Evolutionary conservation across 2,113 vertebrate genomes (phyloP).

Genomic region (Pelodiscus sinensis): DNA sequence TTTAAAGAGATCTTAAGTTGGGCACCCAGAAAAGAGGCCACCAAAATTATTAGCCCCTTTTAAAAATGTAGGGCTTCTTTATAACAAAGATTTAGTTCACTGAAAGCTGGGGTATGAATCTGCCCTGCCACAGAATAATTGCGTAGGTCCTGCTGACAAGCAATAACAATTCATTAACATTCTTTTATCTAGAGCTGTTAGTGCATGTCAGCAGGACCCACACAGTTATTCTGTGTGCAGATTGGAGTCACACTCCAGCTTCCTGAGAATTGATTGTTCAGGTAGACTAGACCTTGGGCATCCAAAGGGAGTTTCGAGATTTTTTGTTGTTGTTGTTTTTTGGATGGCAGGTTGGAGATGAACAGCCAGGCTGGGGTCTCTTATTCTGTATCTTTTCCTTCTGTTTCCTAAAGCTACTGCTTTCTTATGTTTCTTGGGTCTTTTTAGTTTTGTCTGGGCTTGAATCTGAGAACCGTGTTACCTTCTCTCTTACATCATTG

Average conservation of each 20-base stretch:
- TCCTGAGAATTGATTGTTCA: background rate
- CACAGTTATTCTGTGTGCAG: background rate
- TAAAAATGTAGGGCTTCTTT: background rate
- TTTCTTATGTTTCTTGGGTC: background rate
- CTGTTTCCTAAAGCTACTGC: background rate
- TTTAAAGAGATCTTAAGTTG: constrained; percentile 12
- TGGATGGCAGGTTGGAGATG: background rate
- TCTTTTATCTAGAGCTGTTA: background rate
- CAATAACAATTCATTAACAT: background rate
- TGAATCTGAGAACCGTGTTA: background rate
- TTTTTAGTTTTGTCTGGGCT: background rate
- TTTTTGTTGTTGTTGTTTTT: background rate
- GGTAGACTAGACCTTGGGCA: background rate
- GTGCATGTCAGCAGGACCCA: background rate
- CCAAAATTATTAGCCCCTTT: background rate
- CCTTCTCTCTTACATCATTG: background rate
- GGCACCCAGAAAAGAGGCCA: background rate
- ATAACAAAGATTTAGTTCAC: background rate
- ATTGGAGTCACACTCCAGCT: background rate
- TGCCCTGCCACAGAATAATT: background rate
- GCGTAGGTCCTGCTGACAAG: background rate
- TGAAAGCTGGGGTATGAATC: background rate
- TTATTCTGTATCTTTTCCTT: background rate
- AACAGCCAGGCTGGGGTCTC: background rate
- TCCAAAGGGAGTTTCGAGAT: background rate